Conservation (phyloP, 2,113 vertebrate genomes). For the Nanorana parkeri region DNA sequence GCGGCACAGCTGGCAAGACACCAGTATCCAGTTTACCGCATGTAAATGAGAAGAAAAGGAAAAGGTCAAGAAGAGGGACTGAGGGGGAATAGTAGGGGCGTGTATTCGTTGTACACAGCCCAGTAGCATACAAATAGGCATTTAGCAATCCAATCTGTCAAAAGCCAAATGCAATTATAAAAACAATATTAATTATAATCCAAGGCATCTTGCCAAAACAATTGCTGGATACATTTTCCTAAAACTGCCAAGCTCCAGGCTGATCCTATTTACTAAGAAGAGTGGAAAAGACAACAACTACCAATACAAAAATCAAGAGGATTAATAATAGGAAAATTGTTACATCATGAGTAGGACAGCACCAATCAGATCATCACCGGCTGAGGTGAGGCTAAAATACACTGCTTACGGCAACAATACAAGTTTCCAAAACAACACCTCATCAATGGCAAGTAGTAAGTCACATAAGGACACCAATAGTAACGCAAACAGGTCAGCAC, state of each 20-base stretch:
- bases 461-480: not conserved
- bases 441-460: not conserved
- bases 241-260: slow-evolving; percentile 27
- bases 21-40: no score
- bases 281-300: slow-evolving; percentile 1
- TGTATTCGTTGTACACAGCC: not conserved
- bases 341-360: not conserved
- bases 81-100: no score
- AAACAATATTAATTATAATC: slow-evolving; percentile 24
- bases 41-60: no score
- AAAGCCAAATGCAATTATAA: slow-evolving; percentile 34
- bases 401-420: slow-evolving; percentile 22
- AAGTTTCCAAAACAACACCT: not conserved
- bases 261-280: slow-evolving; percentile 22
- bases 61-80: no score
- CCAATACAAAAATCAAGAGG: slow-evolving; percentile 2
- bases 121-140: not conserved
- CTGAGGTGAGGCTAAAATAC: not conserved
- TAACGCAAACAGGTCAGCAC: no score
- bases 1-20: no score
- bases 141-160: slow-evolving; percentile 8
- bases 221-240: not conserved
- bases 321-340: slow-evolving; percentile 21
- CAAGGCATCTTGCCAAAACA: slow-evolving; percentile 10
- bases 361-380: not conserved